Conservation (phyloP, 2,797 vertebrate species). For the Dromococcyx pavoninus region DNA sequence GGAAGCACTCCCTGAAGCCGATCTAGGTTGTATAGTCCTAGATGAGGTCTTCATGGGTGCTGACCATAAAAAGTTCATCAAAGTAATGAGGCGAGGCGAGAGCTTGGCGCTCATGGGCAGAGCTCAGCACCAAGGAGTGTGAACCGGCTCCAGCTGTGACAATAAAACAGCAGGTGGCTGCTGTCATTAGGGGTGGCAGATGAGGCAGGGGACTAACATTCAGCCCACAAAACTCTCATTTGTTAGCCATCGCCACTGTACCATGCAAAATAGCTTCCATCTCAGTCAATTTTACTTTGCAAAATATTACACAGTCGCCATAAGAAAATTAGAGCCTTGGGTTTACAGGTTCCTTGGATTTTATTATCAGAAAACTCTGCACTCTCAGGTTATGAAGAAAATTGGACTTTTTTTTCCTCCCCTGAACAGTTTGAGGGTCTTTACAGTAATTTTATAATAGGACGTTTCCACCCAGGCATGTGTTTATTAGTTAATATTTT, state of each 20-base stretch:
- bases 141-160: constrained; percentile 96
- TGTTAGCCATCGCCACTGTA: constrained; percentile 90
- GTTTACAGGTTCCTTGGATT: constrained; percentile 61
- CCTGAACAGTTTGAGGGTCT: constrained; percentile 24
- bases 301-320: constrained; percentile 75
- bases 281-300: constrained; percentile 83
- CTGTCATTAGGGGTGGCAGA: constrained; percentile 97
- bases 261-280: constrained; percentile 89
- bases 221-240: constrained; percentile 89
- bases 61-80: constrained; percentile 99
- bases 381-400: constrained; percentile 16
- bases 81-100: constrained; percentile 90
- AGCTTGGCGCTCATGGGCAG: constrained; percentile 83
- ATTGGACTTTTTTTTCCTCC: neutral
- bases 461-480: constrained; percentile 26
- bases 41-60: constrained; percentile 96
- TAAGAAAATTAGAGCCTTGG: constrained; percentile 70
- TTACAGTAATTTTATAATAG: constrained; percentile 30
- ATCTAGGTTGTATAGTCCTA: constrained; percentile 78
- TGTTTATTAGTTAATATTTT: constrained; percentile 39
- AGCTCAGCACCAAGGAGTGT: constrained; percentile 90
- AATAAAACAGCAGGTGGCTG: constrained; percentile 99
- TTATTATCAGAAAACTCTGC: constrained; percentile 40
- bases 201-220: constrained; percentile 88
- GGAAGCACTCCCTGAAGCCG: constrained; percentile 79